Evolutionary conservation across 2,113 vertebrate genomes (phyloP), one percentile per base, ranked within the genome.

Genomic region (Formicarius rufipectus): DNA sequence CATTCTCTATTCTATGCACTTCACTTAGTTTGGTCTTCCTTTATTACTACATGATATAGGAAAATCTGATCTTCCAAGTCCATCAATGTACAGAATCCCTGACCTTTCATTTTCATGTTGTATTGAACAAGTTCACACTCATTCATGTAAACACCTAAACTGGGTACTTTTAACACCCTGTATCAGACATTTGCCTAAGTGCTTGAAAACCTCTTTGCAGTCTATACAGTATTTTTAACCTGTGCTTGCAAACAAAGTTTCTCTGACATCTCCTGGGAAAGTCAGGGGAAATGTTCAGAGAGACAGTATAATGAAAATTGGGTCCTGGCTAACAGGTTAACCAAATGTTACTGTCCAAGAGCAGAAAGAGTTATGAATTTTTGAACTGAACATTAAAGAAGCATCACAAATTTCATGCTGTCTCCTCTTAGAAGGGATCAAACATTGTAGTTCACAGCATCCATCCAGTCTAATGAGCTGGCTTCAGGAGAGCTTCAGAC

Each of bases 401-500:
- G 1, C 20, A 40, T 37, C 12, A 59, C 35, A 37, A 28, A 42
- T 71, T 73, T 74, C 31, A 35, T 44, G 16, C 9, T 1, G 1
- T 2, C 0, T 28, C 13, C 10, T 66, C 23, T 66, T 56, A 62
- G 50, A 84, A 69, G 17, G 3, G 31, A 87, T 15, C 6, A 28
- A 87, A 66, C 24, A 22, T 21, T 39, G 24, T 23, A 63, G 25
- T 68, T 55, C 80, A 37, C 16, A 74, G 31, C 12, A 24, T 6
- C 35, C 2, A 1, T 69, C 23, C 53, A 47, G 12, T 35, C 12
- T 52, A 73, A 87, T 11, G 5, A 12, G 12, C 9, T 0, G 2
- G 9, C 8, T 55, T 77, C 31, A 52, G 49, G 30, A 60, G 33
- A 72, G 39, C 18, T 63, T 30, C 7, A 18, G 7, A 53, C 28